Evolutionary conservation across 2,113 vertebrate species (phyloP), one percentile per base, ranked within the genome.

Genomic region (Notothenia rossii): DNA sequence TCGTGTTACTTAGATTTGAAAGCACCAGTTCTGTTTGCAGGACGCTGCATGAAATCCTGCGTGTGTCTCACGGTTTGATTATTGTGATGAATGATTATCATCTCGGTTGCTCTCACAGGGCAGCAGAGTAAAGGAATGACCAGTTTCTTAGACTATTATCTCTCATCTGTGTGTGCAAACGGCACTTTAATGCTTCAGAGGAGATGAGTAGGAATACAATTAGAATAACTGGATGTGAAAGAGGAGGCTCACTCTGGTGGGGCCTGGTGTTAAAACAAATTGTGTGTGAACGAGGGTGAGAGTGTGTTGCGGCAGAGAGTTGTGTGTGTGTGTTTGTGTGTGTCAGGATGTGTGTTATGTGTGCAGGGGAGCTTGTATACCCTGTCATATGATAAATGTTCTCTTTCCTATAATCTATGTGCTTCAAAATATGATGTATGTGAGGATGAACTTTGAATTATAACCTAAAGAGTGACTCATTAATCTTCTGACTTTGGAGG

Each of bases 401-500:
- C 94, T 95, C 93, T 92, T 92, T 93, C 92, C 94, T 93, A 95
- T 96, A 96, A 95, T 95, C 94, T 96, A 95, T 95, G 95, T 95
- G 95, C 93, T 96, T 96, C 94, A 95, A 95, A 96, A 95, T 95
- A 95, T 96, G 95, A 96, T 95, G 93, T 95, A 96, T 96, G 95
- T 96, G 94, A 94, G 94, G 93, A 95, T 95, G 95, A 96, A 96
- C 95, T 96, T 95, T 95, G 95, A 96, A 96, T 96, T 96, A 96
- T 95, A 95, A 95, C 93, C 93, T 93, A 95, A 95, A 95, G 94
- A 95, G 92, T 93, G 93, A 93, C 90, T 95, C 95, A 95, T 96
- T 95, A 95, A 96, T 96, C 95, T 95, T 95, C 89, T 90, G 93
- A 94, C 91, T 95, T 94, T 91, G 91, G 85, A 88, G 92, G 91